Conservation (phyloP, 1,140 invertebrate genomes). For the Tribolium madens region DNA sequence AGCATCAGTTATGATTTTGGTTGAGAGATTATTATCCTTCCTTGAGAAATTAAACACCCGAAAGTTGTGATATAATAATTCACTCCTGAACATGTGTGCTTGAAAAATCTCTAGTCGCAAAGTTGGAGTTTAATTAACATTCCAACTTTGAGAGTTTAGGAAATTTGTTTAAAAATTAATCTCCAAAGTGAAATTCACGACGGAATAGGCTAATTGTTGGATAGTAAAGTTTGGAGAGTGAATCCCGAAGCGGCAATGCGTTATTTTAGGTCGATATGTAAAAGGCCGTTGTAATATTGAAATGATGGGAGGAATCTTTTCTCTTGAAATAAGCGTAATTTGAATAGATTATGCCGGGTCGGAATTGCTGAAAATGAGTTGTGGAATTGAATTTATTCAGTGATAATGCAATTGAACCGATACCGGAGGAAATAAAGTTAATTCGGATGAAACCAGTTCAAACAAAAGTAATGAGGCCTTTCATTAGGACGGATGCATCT, state of each 20-base stretch:
- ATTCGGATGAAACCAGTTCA: not conserved
- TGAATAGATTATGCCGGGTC: not conserved
- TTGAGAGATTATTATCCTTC: not conserved
- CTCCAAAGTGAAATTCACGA: conserved; percentile 1
- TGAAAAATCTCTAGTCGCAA: not conserved
- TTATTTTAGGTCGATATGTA: conserved; percentile 7
- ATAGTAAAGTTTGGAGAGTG: conserved; percentile 10
- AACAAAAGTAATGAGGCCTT: conserved; percentile 26
- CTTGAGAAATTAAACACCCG: not conserved
- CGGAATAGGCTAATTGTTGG: not conserved
- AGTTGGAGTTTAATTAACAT: not conserved
- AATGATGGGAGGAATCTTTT: not conserved
- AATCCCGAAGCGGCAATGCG: conserved; percentile 15
- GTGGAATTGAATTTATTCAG: not conserved
- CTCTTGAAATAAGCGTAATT: not conserved
- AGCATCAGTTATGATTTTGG: not conserved
- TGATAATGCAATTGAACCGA: not conserved
- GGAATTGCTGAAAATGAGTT: not conserved
- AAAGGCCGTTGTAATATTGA: not conserved
- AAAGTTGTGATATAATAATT: not conserved
- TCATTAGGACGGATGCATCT: conserved; percentile 17
- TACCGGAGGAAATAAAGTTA: conserved; percentile 13
- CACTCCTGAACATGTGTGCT: not conserved
- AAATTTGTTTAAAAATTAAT: conserved; percentile 10
- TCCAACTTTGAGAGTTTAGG: not conserved